These are phyloP conservation scores for Nemotelus pantherinus DNA, from an alignment of 2,888 invertebrate species.

Conservation along the genomic window DNA sequence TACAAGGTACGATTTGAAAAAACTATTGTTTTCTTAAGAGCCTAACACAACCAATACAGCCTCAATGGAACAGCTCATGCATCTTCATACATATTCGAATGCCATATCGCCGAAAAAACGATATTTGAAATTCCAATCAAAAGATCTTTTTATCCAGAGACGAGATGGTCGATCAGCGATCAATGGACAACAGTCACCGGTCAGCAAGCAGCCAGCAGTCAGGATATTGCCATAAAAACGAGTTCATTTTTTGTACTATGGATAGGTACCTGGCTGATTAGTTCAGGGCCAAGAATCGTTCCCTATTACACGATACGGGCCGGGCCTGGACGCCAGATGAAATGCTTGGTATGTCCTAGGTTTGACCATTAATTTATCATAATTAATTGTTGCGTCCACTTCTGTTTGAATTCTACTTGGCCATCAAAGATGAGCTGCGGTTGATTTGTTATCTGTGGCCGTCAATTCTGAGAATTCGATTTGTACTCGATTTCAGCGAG, in stretches of 20 bases:
- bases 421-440: conserved; percentile 10
- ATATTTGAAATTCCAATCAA: conserved; percentile 50
- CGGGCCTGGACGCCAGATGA: neutral
- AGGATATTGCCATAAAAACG: conserved; percentile 43
- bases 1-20: conserved; percentile 41
- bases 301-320: too few relatives aligned
- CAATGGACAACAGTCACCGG: conserved; percentile 21
- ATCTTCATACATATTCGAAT: conserved; percentile 25
- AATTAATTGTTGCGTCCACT: conserved; percentile 49
- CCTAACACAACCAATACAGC: conserved; percentile 37
- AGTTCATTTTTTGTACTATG: conserved; percentile 37
- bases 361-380: conserved; percentile 49
- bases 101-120: conserved; percentile 38
- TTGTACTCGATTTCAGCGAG: conserved; percentile 1
- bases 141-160: conserved; percentile 45
- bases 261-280: conserved; percentile 20
- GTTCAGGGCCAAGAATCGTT: neutral
- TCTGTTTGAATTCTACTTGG: conserved; percentile 28
- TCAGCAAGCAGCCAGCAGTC: conserved; percentile 25
- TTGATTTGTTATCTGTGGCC: conserved; percentile 27
- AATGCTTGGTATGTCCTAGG: conserved; percentile 44
- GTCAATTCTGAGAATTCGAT: conserved; percentile 21
- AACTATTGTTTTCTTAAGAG: conserved; percentile 48
- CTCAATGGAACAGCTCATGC: conserved; percentile 40
- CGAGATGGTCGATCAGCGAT: conserved; percentile 21